phyloP scores from a whole-genome alignment of 2,888 invertebrate species.

The Plagodis dolabraria region DNA sequence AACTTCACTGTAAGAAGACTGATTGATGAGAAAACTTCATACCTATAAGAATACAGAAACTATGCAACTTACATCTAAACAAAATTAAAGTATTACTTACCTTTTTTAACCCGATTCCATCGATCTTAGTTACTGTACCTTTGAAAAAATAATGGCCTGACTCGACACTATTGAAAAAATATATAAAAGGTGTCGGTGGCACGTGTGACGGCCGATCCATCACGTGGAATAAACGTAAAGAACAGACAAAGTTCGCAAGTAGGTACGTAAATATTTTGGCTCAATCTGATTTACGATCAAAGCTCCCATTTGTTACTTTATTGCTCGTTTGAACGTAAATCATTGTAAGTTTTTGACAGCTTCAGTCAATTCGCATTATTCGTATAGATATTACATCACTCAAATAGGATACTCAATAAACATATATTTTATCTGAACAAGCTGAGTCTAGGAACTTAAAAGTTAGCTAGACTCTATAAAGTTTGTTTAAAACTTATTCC shows the following conservation, averaged over 20 bases:
- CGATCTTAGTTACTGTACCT: conserved; percentile 35
- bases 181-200: conserved; percentile 37
- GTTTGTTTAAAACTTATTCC: no score
- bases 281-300: conserved; percentile 34
- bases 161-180: conserved; percentile 34
- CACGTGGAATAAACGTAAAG: conserved; percentile 34
- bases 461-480: no score
- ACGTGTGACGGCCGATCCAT: conserved; percentile 41
- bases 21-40: conserved; percentile 42
- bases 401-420: no score
- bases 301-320: conserved; percentile 18
- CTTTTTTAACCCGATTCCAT: conserved; percentile 11
- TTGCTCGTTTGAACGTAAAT: conserved; percentile 20
- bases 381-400: no score
- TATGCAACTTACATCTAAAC: conserved; percentile 14
- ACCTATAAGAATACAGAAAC: conserved; percentile 31
- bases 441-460: no score
- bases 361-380: conserved; percentile 3
- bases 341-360: conserved; percentile 19
- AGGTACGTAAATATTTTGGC: conserved; percentile 23
- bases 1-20: conserved; percentile 28
- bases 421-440: no score
- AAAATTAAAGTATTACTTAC: conserved; percentile 17
- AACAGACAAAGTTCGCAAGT: conserved; percentile 32
- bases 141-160: conserved; percentile 27